Conservation (phyloP, 2,888 invertebrate species). For the Drosophila melanosoma region DNA sequence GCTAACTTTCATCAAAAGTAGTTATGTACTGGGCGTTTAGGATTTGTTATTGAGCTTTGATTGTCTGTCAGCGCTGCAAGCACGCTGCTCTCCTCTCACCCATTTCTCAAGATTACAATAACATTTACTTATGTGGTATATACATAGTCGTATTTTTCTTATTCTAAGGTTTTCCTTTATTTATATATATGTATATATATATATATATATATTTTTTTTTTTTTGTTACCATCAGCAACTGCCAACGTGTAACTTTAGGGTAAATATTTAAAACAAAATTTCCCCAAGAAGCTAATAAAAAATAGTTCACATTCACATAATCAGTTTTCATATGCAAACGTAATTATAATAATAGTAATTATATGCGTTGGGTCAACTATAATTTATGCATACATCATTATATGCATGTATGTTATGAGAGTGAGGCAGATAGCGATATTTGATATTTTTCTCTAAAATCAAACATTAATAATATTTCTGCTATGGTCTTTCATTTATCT, state of each 20-base stretch:
- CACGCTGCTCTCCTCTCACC: slow-evolving; percentile 45
- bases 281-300: slow-evolving; percentile 47
- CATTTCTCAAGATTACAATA: slow-evolving; percentile 14
- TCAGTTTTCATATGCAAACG: slow-evolving; percentile 17
- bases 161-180: background rate
- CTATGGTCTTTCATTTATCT: slow-evolving; percentile 11
- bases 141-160: slow-evolving; percentile 11
- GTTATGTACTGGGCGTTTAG: slow-evolving; percentile 12
- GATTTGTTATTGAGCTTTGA: slow-evolving; percentile 69
- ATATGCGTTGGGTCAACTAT: slow-evolving; percentile 13
- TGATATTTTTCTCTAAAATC: background rate
- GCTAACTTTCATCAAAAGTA: slow-evolving; percentile 42
- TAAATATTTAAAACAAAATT: slow-evolving; percentile 42
- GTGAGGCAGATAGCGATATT: slow-evolving; percentile 29
- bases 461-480: background rate
- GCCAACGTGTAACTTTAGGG: slow-evolving; percentile 21
- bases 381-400: background rate
- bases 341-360: slow-evolving; percentile 9
- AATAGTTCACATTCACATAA: slow-evolving; percentile 31
- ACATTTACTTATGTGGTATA: slow-evolving; percentile 37
- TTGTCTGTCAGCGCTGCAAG: slow-evolving; percentile 79
- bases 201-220: background rate
- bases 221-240: slow-evolving; percentile 20
- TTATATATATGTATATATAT: no score
- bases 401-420: slow-evolving; percentile 18